Conservation (phyloP, 2,797 vertebrate species). For the Schizothorax lantsangensis region DNA sequence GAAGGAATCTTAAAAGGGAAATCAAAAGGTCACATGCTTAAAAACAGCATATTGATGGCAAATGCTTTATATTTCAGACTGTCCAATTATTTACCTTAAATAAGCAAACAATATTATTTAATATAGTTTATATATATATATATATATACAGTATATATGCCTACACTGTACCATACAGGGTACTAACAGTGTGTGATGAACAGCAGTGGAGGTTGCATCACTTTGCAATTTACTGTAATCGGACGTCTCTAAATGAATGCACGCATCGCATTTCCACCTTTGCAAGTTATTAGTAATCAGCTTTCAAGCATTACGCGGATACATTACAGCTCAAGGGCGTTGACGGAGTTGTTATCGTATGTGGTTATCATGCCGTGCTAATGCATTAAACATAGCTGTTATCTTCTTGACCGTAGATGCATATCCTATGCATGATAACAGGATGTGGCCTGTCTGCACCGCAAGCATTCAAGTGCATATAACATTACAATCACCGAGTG, state of each 20-base stretch:
- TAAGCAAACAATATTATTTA: too few relatives aligned
- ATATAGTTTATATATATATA: too few relatives aligned
- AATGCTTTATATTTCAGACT: too few relatives aligned
- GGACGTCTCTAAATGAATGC: neutral
- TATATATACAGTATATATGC: too few relatives aligned
- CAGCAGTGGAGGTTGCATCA: neutral
- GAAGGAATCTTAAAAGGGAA: neutral
- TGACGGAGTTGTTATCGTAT: slow-evolving; percentile 5
- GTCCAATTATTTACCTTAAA: too few relatives aligned
- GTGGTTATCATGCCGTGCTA: slow-evolving; percentile 17
- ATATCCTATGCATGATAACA: slow-evolving; percentile 22
- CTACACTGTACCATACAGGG: neutral
- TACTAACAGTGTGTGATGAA: slow-evolving; percentile 6
- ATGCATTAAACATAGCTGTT: slow-evolving; percentile 45
- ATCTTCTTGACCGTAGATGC: slow-evolving; percentile 39
- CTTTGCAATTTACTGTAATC: slow-evolving; percentile 22
- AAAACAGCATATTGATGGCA: neutral
- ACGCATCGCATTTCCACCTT: neutral
- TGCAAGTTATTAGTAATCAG: slow-evolving; percentile 22
- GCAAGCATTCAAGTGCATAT: slow-evolving; percentile 22
- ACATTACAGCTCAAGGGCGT: slow-evolving; percentile 38
- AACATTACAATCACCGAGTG: neutral
- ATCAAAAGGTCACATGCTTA: neutral
- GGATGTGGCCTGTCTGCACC: slow-evolving; percentile 24
- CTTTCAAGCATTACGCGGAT: slow-evolving; percentile 15